phyloP scores from a whole-genome alignment of 2,888 invertebrate species.

The Pterobdella sp. region DNA sequence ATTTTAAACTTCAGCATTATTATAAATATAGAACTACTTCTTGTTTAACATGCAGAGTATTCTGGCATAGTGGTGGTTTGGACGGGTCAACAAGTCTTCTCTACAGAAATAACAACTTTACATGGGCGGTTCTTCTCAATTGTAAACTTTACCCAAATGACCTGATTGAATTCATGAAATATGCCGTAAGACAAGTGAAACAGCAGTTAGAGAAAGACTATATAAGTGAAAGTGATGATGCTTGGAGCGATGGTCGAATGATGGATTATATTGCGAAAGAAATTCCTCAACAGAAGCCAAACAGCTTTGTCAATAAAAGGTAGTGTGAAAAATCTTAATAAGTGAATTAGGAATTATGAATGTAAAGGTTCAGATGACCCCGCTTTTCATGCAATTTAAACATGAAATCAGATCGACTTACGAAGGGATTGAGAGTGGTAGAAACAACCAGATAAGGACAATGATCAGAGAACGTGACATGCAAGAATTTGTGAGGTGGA shows the following conservation, averaged over 20 bases:
- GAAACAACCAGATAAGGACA: constrained; percentile 32
- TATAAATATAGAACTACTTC: background rate
- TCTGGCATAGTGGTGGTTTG: constrained; percentile 47
- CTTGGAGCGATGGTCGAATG: background rate
- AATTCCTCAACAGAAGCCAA: background rate
- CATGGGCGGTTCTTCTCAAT: constrained; percentile 45
- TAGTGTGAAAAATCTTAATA: background rate
- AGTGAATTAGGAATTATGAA: no score
- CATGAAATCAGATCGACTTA: background rate
- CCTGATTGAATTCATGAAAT: constrained; percentile 35
- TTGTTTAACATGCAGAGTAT: constrained; percentile 37
- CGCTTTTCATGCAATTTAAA: no score
- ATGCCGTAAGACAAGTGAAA: constrained; percentile 32
- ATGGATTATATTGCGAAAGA: background rate
- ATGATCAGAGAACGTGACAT: constrained; percentile 36
- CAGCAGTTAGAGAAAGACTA: background rate
- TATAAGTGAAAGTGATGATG: background rate
- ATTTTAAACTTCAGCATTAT: background rate
- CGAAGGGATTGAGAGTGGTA: constrained; percentile 31
- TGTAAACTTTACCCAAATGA: constrained; percentile 36
- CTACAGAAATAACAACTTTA: constrained; percentile 41
- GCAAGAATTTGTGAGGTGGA: constrained; percentile 25
- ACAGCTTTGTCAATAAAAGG: background rate
- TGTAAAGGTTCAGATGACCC: no score
- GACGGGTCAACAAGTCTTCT: constrained; percentile 46